Base-by-base conservation (phyloP, 2,888 invertebrate genomes). In the Trachelus stipa region DNA sequence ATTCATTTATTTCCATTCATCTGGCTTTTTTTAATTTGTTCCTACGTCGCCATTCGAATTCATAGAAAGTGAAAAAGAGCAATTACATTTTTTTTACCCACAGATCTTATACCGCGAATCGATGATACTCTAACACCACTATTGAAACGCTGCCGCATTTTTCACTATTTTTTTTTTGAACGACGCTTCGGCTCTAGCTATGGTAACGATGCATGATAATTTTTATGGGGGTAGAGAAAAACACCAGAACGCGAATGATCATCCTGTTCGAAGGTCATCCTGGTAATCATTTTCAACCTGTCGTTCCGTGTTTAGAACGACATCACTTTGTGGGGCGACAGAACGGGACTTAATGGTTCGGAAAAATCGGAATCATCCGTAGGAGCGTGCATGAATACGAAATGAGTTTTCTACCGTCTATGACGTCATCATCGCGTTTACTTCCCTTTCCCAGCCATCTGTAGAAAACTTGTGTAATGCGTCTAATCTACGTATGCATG, bases 281-380 rank as follows among this genome's bases (percentile, higher is more conserved):
- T 77, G 75, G 76, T 79, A 76, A 88, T 90, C 85, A 88, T 90
- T 90, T 88, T 85, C 85, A 86, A 88, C 85, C 87, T 90, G 91
- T 91, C 91, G 86, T 87, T 81, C 80, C 86, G 82, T 83, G 83
- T 91, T 88, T 88, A 80, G 77, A 86, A 83, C 85, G 81, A 88
- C 89, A 91, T 91, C 87, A 85, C 83, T 91, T 88, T 86, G 85
- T 84, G 85, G 84, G 84, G 79, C 81, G 83, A 82, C 76, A 81
- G 69, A 73, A n/a, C 79, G 82, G 82, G 78, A 85, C 82, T 91
- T 91, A 91, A 91, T 91, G 91, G 91, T 84, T 87, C 79, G 91
- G 91, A 91, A 91, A 86, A 89, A 91, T 90, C 90, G 86, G 87
- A 90, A 88, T 89, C 91, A 90, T 90, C 88, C 83, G 83, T 84